phyloP scores from a whole-genome alignment of 2,888 invertebrate genomes.

The Pasiphila rectangulata region DNA sequence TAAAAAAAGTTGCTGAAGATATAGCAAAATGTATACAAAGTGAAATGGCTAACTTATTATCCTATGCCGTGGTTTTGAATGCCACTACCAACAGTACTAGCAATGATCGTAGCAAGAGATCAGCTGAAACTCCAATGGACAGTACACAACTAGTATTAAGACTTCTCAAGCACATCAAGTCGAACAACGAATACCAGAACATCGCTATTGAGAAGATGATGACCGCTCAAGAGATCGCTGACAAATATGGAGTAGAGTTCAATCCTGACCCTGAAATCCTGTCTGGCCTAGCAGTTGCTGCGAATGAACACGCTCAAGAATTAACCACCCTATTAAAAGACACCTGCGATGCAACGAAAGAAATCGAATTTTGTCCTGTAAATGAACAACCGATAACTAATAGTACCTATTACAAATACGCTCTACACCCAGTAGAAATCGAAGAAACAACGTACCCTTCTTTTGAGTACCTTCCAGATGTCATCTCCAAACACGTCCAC shows the following conservation, averaged over 20 bases:
- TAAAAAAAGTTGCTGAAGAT: conserved; percentile 60
- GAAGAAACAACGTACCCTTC: conserved; percentile 30
- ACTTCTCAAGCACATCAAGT: conserved; percentile 67
- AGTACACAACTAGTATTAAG: conserved; percentile 62
- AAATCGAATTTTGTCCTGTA: conserved; percentile 37
- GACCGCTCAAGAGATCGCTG: conserved; percentile 73
- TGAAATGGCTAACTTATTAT: conserved; percentile 61
- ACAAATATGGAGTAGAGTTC: conserved; percentile 68
- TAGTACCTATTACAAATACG: conserved; percentile 42
- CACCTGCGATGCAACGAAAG: conserved; percentile 42
- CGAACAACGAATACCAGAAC: conserved; percentile 70
- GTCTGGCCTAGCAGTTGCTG: conserved; percentile 60
- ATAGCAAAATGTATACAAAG: conserved; percentile 57
- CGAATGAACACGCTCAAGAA: conserved; percentile 64
- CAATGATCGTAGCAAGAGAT: conserved; percentile 56
- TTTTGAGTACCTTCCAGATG: conserved; percentile 27
- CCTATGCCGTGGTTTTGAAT: conserved; percentile 45
- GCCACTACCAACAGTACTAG: conserved; percentile 35
- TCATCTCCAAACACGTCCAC: conserved; percentile 29
- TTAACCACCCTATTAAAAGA: conserved; percentile 57
- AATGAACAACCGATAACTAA: conserved; percentile 35
- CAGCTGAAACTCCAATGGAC: conserved; percentile 63
- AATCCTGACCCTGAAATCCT: conserved; percentile 67
- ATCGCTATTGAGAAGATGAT: conserved; percentile 77
- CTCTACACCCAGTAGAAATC: conserved; percentile 36